Conservation (phyloP, 1,140 invertebrate genomes). For the Papilio dardanus region DNA sequence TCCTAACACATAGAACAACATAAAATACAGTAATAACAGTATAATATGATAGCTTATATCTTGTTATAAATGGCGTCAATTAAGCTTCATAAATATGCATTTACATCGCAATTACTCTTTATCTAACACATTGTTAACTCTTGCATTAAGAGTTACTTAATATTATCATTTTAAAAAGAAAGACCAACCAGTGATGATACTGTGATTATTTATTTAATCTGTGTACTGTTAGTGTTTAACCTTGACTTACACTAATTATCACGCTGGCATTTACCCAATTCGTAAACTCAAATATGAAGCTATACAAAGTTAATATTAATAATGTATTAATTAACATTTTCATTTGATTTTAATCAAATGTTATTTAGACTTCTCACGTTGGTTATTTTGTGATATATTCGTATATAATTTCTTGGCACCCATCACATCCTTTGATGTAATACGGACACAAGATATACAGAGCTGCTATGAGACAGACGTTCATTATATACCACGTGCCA, state of each 20-base stretch:
- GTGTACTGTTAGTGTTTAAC: background rate
- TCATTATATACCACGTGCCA: background rate
- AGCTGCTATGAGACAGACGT: background rate
- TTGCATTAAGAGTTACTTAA: background rate
- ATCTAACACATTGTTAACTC: background rate
- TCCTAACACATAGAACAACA: background rate
- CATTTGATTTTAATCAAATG: background rate
- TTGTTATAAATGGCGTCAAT: background rate
- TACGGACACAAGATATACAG: background rate
- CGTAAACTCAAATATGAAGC: background rate
- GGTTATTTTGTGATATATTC: background rate
- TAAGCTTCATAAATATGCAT: background rate
- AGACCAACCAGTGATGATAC: background rate
- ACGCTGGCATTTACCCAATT: background rate
- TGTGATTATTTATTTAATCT: background rate
- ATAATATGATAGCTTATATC: background rate
- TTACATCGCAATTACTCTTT: background rate
- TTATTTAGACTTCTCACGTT: background rate
- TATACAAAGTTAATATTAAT: background rate
- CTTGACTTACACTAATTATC: background rate
- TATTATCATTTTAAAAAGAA: background rate
- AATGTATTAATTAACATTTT: background rate
- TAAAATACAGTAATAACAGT: background rate
- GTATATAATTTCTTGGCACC: background rate
- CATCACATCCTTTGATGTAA: background rate